These are phyloP conservation scores for Trachurus trachurus DNA, from an alignment of 2,797 vertebrate species.

Conservation along the genomic window DNA sequence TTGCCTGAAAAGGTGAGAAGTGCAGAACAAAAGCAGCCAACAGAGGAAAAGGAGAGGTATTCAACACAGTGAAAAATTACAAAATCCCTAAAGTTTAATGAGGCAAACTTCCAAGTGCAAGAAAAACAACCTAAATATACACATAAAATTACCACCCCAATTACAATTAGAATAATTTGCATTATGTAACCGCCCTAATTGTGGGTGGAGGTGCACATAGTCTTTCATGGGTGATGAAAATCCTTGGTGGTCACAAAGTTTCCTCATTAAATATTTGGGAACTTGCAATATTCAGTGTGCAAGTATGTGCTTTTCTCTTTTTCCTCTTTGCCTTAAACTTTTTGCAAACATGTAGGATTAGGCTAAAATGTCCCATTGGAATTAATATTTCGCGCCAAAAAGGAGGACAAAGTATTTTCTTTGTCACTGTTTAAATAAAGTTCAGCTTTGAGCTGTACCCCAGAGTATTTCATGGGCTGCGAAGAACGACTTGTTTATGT, in stretches of 20 bases:
- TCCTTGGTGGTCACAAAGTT: not conserved
- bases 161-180: slow-evolving; percentile 26
- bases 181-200: slow-evolving; percentile 20
- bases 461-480: not conserved
- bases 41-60: not conserved
- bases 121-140: slow-evolving; percentile 7
- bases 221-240: slow-evolving; percentile 7
- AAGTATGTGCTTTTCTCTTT: not conserved
- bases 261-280: not conserved
- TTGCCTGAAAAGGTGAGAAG: slow-evolving; percentile 1
- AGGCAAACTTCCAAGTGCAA: slow-evolving; percentile 35
- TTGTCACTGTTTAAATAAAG: slow-evolving; percentile 3
- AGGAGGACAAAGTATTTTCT: slow-evolving; percentile 1
- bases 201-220: not conserved
- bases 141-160: slow-evolving; percentile 12
- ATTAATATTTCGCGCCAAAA: not conserved
- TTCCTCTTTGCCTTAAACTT: not conserved
- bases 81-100: slow-evolving; percentile 37
- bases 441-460: not conserved
- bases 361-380: not conserved
- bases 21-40: slow-evolving; percentile 15
- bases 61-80: slow-evolving; percentile 24
- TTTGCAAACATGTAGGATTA: slow-evolving; percentile 16
- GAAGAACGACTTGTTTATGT: slow-evolving; percentile 15
- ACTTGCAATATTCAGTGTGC: not conserved